Conservation (phyloP, 2,888 invertebrate genomes). For the Euphydryas editha region DNA sequence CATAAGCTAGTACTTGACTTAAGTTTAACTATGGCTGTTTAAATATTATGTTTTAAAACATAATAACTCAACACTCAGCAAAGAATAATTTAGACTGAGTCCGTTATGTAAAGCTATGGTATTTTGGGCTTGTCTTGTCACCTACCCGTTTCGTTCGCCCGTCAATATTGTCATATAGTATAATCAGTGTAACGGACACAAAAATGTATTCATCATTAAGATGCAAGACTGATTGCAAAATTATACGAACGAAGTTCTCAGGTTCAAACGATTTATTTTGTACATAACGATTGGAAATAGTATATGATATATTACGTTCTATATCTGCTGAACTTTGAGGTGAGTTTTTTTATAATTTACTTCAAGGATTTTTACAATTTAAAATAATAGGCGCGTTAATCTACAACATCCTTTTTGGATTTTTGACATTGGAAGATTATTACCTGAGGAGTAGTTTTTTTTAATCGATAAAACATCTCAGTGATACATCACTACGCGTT, state of each 20-base stretch:
- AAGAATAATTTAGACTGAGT: slow-evolving; percentile 28
- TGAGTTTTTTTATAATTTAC: background rate
- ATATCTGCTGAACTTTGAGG: background rate
- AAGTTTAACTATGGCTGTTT: background rate
- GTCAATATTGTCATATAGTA: slow-evolving; percentile 38
- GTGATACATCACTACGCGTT: slow-evolving; percentile 44
- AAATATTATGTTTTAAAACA: slow-evolving; percentile 5
- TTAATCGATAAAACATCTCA: background rate
- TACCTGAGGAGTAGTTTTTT: background rate
- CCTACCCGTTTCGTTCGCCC: slow-evolving; percentile 33
- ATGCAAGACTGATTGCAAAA: slow-evolving; percentile 52
- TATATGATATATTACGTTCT: slow-evolving; percentile 19
- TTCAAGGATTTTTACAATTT: background rate
- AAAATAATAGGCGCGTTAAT: background rate
- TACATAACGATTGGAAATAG: slow-evolving; percentile 28
- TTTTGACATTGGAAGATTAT: no score
- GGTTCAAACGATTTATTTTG: slow-evolving; percentile 41
- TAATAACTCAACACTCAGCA: slow-evolving; percentile 17
- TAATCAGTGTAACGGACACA: slow-evolving; percentile 47
- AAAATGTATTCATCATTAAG: slow-evolving; percentile 44
- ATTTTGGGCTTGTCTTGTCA: slow-evolving; percentile 41
- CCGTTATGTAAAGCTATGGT: slow-evolving; percentile 38
- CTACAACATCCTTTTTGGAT: background rate
- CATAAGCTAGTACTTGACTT: background rate
- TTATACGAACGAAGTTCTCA: slow-evolving; percentile 53